phyloP scores from a whole-genome alignment of 2,888 invertebrate species.

The Cremastobaeus sp. region DNA sequence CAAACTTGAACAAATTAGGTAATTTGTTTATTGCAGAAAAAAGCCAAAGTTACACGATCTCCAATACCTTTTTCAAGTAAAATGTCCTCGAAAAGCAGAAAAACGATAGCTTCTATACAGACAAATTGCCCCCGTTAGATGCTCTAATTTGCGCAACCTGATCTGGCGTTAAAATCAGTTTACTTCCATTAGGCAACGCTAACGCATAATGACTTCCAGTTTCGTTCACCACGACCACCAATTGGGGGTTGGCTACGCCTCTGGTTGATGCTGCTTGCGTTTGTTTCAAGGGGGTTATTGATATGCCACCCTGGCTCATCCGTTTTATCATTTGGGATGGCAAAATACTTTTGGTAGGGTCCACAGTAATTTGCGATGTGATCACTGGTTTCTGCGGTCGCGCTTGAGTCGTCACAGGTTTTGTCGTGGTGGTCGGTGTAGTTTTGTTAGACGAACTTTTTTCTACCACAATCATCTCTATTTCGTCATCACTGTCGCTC shows the following conservation, averaged over 20 bases:
- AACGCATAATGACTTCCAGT: constrained; percentile 77
- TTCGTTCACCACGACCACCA: constrained; percentile 76
- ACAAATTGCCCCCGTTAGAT: constrained; percentile 76
- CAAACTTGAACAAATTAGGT: no score
- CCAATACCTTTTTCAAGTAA: no score
- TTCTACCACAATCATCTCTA: constrained; percentile 74
- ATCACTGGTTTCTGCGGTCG: constrained; percentile 59
- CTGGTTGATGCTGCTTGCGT: constrained; percentile 45
- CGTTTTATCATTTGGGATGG: constrained; percentile 73
- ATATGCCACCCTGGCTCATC: constrained; percentile 75
- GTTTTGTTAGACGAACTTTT: constrained; percentile 48
- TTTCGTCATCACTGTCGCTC: constrained; percentile 76
- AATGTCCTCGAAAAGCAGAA: no score
- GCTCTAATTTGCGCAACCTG: constrained; percentile 77
- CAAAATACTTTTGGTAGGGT: constrained; percentile 60
- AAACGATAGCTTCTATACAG: constrained; percentile 63
- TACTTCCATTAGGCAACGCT: constrained; percentile 76
- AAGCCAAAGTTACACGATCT: neutral
- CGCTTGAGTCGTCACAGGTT: constrained; percentile 2
- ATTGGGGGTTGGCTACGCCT: constrained; percentile 66
- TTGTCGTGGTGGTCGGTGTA: constrained; percentile 27
- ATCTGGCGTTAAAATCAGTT: constrained; percentile 76
- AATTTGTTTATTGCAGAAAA: neutral
- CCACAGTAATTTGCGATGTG: constrained; percentile 63
- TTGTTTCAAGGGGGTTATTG: constrained; percentile 73